These are phyloP conservation scores for Phoebastria nigripes DNA, from an alignment of 2,797 vertebrate species.

Conservation along the genomic window DNA sequence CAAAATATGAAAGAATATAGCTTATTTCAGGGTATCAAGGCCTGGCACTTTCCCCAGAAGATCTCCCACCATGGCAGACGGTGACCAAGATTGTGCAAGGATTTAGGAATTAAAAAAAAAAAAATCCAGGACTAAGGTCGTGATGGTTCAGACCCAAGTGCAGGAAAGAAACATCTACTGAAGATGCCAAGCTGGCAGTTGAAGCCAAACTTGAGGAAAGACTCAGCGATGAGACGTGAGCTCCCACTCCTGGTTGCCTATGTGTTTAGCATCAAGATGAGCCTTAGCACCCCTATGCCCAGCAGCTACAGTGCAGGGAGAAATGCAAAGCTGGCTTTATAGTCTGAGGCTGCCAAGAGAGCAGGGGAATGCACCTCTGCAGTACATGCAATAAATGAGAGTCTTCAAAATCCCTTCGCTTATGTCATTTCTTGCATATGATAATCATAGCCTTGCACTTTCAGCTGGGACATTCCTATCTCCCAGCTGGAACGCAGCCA, in stretches of 20 bases:
- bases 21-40: neutral
- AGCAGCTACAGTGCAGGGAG: neutral
- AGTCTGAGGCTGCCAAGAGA: neutral
- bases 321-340: neutral
- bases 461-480: neutral
- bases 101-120: neutral
- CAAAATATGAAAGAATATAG: neutral
- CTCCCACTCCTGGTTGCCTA: slow-evolving; percentile 40
- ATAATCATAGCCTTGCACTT: neutral
- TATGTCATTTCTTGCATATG: neutral
- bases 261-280: neutral
- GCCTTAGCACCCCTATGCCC: neutral
- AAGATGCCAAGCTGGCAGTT: neutral
- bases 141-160: neutral
- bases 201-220: neutral
- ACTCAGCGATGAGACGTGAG: neutral
- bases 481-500: neutral
- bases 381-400: neutral
- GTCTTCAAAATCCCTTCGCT: neutral
- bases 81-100: neutral
- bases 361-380: neutral
- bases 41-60: neutral
- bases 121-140: neutral
- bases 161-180: neutral
- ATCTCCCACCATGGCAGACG: neutral